phyloP scores from a whole-genome alignment of 2,888 invertebrate species.

The Hydraecia micacea region DNA sequence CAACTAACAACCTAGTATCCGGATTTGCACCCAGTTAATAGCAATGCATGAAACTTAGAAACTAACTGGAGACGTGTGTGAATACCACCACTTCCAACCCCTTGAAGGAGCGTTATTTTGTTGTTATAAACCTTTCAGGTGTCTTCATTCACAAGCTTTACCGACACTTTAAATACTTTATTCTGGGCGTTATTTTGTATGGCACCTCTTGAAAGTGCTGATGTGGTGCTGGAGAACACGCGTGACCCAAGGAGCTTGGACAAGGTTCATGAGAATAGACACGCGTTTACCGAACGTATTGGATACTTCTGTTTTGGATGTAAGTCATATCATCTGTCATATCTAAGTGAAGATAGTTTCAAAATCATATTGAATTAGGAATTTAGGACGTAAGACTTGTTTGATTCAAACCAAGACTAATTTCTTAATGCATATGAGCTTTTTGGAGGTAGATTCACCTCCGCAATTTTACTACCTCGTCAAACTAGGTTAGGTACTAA shows the following conservation, averaged over 20 bases:
- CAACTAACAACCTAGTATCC: no score
- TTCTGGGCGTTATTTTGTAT: conserved; percentile 93
- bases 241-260: conserved; percentile 70
- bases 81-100: background rate
- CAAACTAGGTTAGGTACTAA: no score
- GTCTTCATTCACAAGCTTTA: conserved; percentile 91
- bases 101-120: background rate
- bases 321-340: conserved; percentile 64
- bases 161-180: conserved; percentile 91
- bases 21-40: background rate
- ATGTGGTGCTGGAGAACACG: conserved; percentile 91
- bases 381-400: no score
- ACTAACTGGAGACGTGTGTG: no score
- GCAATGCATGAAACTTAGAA: background rate
- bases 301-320: conserved; percentile 92
- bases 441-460: background rate
- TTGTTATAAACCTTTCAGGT: conserved; percentile 77
- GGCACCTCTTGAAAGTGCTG: conserved; percentile 91
- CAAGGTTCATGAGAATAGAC: conserved; percentile 89
- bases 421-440: no score
- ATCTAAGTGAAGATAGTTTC: no score
- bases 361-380: no score
- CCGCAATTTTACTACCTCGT: background rate
- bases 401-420: no score
- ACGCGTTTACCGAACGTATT: conserved; percentile 91